Conservation (phyloP, 2,797 vertebrate genomes). For the Sebastes glaucus region DNA sequence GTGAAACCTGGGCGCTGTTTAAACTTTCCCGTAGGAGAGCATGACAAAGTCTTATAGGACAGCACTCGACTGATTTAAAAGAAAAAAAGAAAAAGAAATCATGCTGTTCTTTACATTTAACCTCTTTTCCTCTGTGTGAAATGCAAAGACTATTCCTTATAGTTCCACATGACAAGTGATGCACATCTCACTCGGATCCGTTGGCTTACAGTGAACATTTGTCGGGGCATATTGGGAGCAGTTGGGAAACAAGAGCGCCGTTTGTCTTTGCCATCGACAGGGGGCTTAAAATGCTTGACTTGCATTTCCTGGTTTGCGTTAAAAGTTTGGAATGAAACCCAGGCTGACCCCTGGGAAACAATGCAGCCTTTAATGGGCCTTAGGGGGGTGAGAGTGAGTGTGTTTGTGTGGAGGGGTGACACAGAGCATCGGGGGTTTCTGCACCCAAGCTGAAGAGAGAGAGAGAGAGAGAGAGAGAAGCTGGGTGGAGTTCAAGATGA, state of each 20-base stretch:
- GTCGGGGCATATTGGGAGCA: background rate
- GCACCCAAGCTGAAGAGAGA: slow-evolving; percentile 39
- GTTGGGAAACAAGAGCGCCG: background rate
- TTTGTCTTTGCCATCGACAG: slow-evolving; percentile 28
- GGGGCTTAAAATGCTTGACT: slow-evolving; percentile 66
- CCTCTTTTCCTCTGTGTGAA: background rate
- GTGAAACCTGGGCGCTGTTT: background rate
- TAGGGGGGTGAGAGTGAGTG: slow-evolving; percentile 13
- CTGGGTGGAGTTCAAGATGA: slow-evolving; percentile 91
- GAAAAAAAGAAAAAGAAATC: background rate
- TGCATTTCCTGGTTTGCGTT: slow-evolving; percentile 85
- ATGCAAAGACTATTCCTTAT: background rate
- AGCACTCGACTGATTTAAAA: background rate
- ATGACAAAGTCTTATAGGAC: background rate
- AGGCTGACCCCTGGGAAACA: slow-evolving; percentile 91
- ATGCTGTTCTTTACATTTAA: background rate
- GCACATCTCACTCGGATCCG: background rate
- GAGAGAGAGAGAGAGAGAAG: slow-evolving; percentile 69
- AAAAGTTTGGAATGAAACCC: slow-evolving; percentile 90
- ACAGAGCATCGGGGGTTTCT: slow-evolving; percentile 51
- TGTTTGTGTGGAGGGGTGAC: slow-evolving; percentile 2
- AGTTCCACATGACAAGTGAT: background rate
- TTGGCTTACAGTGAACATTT: background rate
- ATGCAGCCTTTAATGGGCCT: slow-evolving; percentile 90
- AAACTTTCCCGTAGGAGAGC: background rate